Percentiles rank a stretch among this genome's conserved stretches.
Evolutionary conservation across 2,888 invertebrate species (phyloP).

Genomic region (Notodonta ziczac): DNA sequence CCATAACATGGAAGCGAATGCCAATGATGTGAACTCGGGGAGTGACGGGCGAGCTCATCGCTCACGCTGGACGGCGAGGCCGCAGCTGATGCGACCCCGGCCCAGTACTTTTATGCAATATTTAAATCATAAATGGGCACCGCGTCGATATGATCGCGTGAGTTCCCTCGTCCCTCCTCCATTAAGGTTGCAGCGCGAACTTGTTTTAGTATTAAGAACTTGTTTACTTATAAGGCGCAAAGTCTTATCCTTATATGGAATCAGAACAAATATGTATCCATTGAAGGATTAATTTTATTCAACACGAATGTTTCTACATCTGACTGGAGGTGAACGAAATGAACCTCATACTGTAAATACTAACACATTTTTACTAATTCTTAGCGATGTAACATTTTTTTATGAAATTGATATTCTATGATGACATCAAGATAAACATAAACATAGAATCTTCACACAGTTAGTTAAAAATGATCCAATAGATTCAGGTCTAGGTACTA

Average conservation of each 20-base stretch:
- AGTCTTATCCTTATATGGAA: slow-evolving; percentile 64
- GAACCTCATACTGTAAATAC: slow-evolving; percentile 4
- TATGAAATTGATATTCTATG: background rate
- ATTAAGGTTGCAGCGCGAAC: slow-evolving; percentile 75
- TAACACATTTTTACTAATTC: slow-evolving; percentile 12
- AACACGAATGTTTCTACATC: slow-evolving; percentile 44
- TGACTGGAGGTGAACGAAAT: slow-evolving; percentile 48
- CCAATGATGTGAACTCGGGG: slow-evolving; percentile 36
- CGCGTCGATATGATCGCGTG: slow-evolving; percentile 44
- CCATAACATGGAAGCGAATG: slow-evolving; percentile 51
- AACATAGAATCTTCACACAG: background rate
- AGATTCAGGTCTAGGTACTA: background rate
- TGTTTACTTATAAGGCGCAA: slow-evolving; percentile 79
- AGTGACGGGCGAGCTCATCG: slow-evolving; percentile 48
- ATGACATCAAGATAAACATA: background rate
- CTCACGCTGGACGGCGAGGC: slow-evolving; percentile 27
- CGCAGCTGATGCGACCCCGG: slow-evolving; percentile 39
- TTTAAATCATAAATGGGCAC: slow-evolving; percentile 53
- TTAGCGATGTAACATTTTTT: background rate
- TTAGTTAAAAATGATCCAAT: background rate
- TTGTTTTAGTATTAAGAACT: slow-evolving; percentile 64
- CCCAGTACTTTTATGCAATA: slow-evolving; percentile 49
- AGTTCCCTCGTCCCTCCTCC: slow-evolving; percentile 64
- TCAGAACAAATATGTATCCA: slow-evolving; percentile 68
- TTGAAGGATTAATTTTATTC: slow-evolving; percentile 68